Conservation (phyloP, 2,113 vertebrate genomes). For the Ariopsis seemanni region DNA sequence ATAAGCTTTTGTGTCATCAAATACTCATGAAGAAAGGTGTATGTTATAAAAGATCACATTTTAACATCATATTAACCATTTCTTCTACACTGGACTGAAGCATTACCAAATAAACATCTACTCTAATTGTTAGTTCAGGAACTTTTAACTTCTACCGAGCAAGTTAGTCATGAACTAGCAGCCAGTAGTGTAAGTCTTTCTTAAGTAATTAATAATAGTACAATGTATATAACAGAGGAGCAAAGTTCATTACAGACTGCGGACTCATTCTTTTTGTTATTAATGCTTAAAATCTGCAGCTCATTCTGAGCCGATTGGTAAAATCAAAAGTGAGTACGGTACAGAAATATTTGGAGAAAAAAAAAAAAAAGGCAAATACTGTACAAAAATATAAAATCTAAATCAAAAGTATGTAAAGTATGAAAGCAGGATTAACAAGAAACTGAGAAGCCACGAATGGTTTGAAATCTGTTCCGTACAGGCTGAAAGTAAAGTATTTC, state of each 20-base stretch:
- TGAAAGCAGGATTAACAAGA: neutral
- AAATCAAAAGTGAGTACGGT: neutral
- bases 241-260: neutral
- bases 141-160: neutral
- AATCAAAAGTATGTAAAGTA: neutral
- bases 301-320: neutral
- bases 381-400: neutral
- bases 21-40: too few species aligned
- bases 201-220: neutral
- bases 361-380: neutral
- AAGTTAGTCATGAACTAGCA: too few species aligned
- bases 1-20: too few species aligned
- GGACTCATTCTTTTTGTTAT: neutral
- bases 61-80: neutral
- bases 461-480: neutral
- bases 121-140: neutral
- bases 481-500: neutral
- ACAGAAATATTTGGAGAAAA: too few species aligned
- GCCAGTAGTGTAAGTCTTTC: neutral
- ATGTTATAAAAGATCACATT: neutral
- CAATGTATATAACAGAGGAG: neutral
- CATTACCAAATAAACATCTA: neutral
- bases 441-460: neutral
- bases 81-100: neutral
- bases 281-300: neutral